Percentiles rank a stretch among this genome's conserved stretches.
Conservation (phyloP, 2,888 invertebrate genomes). For the Synergus laeviventris region DNA sequence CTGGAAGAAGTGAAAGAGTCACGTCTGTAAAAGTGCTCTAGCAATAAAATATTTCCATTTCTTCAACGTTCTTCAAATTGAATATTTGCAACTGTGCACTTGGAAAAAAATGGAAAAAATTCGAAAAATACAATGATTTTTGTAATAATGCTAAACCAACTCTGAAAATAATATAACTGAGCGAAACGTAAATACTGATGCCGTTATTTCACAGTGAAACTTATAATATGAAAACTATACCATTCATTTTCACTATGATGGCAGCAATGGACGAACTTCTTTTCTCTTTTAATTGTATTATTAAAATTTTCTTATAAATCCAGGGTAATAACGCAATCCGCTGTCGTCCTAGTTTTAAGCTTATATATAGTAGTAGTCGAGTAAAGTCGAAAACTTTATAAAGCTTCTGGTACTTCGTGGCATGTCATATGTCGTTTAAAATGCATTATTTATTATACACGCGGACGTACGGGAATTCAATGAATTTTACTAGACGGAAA, state of each 20-base stretch:
- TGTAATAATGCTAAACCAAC: too few species aligned
- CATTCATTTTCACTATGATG: background rate
- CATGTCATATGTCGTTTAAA: background rate
- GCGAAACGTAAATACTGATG: too few species aligned
- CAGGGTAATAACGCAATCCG: background rate
- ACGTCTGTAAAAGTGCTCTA: background rate
- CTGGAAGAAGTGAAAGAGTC: constrained; percentile 18
- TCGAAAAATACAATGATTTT: too few species aligned
- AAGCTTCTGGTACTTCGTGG: background rate
- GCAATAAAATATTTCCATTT: constrained; percentile 20
- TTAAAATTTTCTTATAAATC: constrained; percentile 1
- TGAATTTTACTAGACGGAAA: background rate
- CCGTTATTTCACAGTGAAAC: background rate
- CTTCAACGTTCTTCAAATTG: background rate
- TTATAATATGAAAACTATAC: background rate
- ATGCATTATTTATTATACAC: constrained; percentile 3
- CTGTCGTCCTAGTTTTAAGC: background rate
- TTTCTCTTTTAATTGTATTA: background rate
- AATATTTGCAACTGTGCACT: background rate
- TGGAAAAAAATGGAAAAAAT: background rate
- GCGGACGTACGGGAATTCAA: background rate
- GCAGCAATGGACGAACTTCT: background rate
- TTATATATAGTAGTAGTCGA: background rate
- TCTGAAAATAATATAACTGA: too few species aligned
- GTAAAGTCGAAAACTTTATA: background rate